Evolutionary conservation across 2,797 vertebrate species (phyloP), one percentile per base, ranked within the genome.

Genomic region (Hypotaenidia okinawae): DNA sequence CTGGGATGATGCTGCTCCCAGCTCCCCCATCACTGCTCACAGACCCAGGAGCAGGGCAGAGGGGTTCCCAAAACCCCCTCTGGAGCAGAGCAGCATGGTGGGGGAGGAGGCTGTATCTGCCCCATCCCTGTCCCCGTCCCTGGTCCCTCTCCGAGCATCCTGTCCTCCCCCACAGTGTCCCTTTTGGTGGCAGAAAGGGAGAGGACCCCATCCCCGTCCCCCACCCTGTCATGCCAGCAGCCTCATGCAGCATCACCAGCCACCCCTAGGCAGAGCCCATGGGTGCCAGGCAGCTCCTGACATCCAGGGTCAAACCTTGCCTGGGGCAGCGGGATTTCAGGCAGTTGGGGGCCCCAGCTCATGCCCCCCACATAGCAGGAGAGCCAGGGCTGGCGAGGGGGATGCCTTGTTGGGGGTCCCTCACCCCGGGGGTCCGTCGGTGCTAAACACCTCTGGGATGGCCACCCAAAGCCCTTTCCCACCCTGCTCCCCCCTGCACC

Each of bases 171-270:
- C 22, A 9, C 58, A 14, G 32, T 19, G 37, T 80, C 93, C 88
- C 52, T 74, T 92, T 63, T 16, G 88, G 85, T 70, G 92, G 64
- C 90, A 87, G 82, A 87, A 74, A 13, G 1, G 64, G 54, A 25
- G 30, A 41, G 7, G 27, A 76, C 4, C 5, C 62, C 21, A 27
- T 22, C 32, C 21, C 43, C 1, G 9, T 7, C 63, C 59, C 82
- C 63, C 47, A 51, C 75, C 64, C 58, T 0, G 4, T 55, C 87
- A 55, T 0, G 54, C 84, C 92, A 94, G 74, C 89, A 88, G 74
- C 74, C 64, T 64, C 86, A 64, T 7, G 7, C 89, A 88, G 92
- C 94, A 89, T 93, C 92, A 91, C 85, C 90, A 95, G 90, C 82
- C 76, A 52, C 30, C 49, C 54, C 11, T 72, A 68, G 75, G 90